Evolutionary conservation across 1,140 invertebrate species (phyloP), one percentile per base, ranked within the genome.

Genomic region (Spodoptera litura): DNA sequence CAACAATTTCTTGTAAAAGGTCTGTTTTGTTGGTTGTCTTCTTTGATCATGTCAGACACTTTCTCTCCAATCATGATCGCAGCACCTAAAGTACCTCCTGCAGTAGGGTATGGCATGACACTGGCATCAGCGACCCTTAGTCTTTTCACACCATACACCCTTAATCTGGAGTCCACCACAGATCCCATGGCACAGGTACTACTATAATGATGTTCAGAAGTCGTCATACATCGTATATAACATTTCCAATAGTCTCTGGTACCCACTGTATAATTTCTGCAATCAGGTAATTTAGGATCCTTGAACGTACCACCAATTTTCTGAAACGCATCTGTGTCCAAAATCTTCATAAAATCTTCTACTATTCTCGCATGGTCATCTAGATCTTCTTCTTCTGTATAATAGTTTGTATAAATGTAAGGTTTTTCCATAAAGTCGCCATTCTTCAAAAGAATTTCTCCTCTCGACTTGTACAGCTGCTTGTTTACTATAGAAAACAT

Each of bases 101-200:
- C 49, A 1, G 62, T 25, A 0, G 66, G n/a, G 11, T 49, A 15
- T 2, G 79, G 68, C 27, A 81, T 73, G 12, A 78, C 59, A 55
- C 74, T 71, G 4, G 92, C 84, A 71, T 93, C 81, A 8, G 95
- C 38, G 0, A 85, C 85, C 9, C 89, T 68, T 20, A 78, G 20
- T 13, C 74, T 5, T 6, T 20, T 31, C 3, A 70, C 73, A 4
- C 78, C 78, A 11, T 44, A 71, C 9, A 80, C 78, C 12, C 44
- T 58, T 20, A 80, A 64, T 15, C 58, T 55, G n/a, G 55, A 52
- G 10, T 80, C 78, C 4, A 80, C 73, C 11, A 80, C 78, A n/a
- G 61, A 55, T 2, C 81, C 79, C 64, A 80, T 62, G 1, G 75
- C n/a, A 27, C 79, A 81, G 1, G 80, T 83, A 8, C 80, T 55